These are phyloP conservation scores for Antennarius maculatus DNA, from an alignment of 2,797 vertebrate genomes.

Conservation along the genomic window DNA sequence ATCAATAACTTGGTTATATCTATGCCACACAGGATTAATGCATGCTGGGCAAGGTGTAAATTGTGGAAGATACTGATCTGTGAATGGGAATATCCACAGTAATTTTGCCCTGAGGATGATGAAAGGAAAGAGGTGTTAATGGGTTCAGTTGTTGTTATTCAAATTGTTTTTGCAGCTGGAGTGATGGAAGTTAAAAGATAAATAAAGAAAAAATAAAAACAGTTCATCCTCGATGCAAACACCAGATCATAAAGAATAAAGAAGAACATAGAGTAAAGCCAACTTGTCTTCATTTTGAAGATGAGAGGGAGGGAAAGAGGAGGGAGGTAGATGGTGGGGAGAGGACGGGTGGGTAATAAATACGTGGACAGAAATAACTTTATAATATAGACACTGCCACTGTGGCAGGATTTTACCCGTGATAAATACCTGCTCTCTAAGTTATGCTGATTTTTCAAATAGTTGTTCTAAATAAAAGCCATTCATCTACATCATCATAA, in stretches of 20 bases:
- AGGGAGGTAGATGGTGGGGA: not conserved
- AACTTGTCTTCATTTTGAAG: constrained; percentile 8
- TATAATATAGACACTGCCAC: constrained; percentile 15
- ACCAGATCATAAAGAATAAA: not conserved
- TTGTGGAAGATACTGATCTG: no score
- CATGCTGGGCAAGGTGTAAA: no score
- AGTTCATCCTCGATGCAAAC: not conserved
- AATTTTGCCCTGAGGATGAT: not conserved
- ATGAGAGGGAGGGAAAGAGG: not conserved
- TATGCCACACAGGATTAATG: no score
- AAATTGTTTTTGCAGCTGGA: no score
- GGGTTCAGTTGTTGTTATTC: not conserved
- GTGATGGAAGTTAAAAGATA: no score
- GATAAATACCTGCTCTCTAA: not conserved
- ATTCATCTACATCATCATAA: no score
- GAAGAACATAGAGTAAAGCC: not conserved
- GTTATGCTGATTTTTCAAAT: not conserved
- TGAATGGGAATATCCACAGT: no score
- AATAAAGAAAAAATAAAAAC: no score
- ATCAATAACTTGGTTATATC: no score
- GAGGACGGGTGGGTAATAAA: constrained; percentile 19
- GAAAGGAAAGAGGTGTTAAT: not conserved
- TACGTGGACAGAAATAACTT: constrained; percentile 46
- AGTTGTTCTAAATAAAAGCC: not conserved
- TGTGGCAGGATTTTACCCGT: not conserved